phyloP scores from a whole-genome alignment of 2,113 vertebrate genomes.

The Spilogale gracilis region DNA sequence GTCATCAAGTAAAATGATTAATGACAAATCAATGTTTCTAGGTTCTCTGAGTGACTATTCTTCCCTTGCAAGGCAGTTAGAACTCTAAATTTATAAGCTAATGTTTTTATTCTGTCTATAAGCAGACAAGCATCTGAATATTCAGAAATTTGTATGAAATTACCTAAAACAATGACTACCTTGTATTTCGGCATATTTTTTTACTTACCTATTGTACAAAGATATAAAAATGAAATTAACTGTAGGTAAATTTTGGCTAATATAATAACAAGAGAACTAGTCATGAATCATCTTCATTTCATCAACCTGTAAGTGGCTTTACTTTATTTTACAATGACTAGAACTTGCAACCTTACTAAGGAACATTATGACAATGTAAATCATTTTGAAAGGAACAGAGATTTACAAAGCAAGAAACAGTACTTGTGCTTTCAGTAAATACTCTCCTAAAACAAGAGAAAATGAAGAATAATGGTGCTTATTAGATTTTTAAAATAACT shows the following conservation, averaged over 20 bases:
- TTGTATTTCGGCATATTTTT: not conserved
- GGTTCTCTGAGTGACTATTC: not conserved
- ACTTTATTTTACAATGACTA: not conserved
- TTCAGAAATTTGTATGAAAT: not conserved
- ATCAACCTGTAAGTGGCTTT: not conserved
- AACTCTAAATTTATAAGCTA: not conserved
- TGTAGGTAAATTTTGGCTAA: not conserved
- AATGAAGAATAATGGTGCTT: not conserved
- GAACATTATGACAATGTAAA: not conserved
- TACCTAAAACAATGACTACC: not conserved
- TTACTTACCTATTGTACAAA: not conserved
- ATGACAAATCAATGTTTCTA: not conserved
- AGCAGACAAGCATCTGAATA: not conserved
- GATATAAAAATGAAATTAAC: not conserved
- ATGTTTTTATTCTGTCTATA: not conserved
- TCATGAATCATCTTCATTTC: not conserved
- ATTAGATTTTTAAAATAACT: not conserved
- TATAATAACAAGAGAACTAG: not conserved
- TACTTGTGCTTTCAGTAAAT: constrained; percentile 44
- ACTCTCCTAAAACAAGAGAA: constrained; percentile 26
- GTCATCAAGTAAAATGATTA: not conserved
- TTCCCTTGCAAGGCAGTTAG: not conserved
- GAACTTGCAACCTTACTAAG: not conserved
- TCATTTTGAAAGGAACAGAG: not conserved
- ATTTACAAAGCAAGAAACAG: not conserved